These are phyloP conservation scores for Cyprinodon brontotheroides DNA, from an alignment of 2,113 vertebrate species.

Conservation along the genomic window DNA sequence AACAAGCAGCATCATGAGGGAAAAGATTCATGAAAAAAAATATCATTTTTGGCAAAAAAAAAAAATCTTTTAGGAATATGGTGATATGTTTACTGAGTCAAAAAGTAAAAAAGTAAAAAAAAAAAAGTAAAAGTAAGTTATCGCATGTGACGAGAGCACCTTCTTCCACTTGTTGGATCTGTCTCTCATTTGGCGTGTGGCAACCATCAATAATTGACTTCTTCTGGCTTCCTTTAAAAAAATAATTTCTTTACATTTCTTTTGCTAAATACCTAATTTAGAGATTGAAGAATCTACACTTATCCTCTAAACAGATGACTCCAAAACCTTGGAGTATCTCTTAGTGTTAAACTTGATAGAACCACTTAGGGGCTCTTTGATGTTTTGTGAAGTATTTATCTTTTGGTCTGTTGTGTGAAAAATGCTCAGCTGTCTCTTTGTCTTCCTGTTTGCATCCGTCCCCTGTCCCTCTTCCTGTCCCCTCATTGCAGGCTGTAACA, in stretches of 20 bases:
- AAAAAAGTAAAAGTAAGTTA: no score
- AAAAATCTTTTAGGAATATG: no score
- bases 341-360: background rate
- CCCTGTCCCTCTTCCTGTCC: constrained; percentile 45
- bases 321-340: background rate
- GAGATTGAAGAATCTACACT: background rate
- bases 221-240: no score
- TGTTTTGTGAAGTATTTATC: background rate
- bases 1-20: no score
- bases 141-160: no score
- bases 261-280: background rate
- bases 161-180: no score
- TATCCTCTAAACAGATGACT: background rate
- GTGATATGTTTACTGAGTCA: no score
- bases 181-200: no score
- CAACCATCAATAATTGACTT: no score
- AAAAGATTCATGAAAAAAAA: no score
- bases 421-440: background rate
- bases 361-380: background rate
- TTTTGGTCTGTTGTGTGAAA: background rate
- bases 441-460: constrained; percentile 2
- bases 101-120: no score
- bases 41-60: no score
- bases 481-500: constrained; percentile 86
- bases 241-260: background rate